Conservation (phyloP, 2,888 invertebrate genomes). For the Amblyjoppa fuscipennis region DNA sequence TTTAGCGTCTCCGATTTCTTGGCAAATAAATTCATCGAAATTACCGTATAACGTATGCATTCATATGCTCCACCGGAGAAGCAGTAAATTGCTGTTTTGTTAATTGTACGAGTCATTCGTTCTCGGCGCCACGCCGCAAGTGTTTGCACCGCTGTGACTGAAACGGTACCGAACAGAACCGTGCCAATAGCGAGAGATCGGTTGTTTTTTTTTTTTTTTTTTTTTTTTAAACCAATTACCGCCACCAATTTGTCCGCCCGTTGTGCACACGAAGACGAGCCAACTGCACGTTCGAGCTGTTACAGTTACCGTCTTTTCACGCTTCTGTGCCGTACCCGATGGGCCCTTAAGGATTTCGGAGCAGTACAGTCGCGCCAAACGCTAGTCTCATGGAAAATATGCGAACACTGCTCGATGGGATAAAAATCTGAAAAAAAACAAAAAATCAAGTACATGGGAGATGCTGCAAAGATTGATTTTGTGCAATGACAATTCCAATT, state of each 20-base stretch:
- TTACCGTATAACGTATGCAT: constrained; percentile 46
- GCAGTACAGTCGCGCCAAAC: too few species aligned
- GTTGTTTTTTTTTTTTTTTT: neutral
- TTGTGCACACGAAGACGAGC: constrained; percentile 25
- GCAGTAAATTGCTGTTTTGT: constrained; percentile 49
- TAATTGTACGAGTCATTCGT: constrained; percentile 41
- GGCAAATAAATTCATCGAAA: constrained; percentile 51
- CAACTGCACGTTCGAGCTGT: constrained; percentile 28
- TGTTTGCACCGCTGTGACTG: neutral
- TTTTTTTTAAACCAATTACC: constrained; percentile 1
- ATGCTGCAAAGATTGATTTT: too few species aligned
- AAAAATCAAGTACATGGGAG: too few species aligned
- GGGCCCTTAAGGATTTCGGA: neutral
- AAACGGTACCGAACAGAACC: neutral
- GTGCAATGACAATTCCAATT: too few species aligned
- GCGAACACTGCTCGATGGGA: too few species aligned
- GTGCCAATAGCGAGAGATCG: constrained; percentile 37
- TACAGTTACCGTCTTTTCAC: constrained; percentile 39
- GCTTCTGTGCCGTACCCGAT: constrained; percentile 2
- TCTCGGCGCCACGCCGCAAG: neutral
- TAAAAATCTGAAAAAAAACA: too few species aligned
- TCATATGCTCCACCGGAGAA: constrained; percentile 12
- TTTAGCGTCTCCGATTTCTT: constrained; percentile 41
- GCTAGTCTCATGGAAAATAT: too few species aligned
- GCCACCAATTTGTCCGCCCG: constrained; percentile 21